Percentiles rank a stretch among this genome's conserved stretches.
phyloP scores from a whole-genome alignment of 2,113 vertebrate species.

The Etheostoma spectabile region DNA sequence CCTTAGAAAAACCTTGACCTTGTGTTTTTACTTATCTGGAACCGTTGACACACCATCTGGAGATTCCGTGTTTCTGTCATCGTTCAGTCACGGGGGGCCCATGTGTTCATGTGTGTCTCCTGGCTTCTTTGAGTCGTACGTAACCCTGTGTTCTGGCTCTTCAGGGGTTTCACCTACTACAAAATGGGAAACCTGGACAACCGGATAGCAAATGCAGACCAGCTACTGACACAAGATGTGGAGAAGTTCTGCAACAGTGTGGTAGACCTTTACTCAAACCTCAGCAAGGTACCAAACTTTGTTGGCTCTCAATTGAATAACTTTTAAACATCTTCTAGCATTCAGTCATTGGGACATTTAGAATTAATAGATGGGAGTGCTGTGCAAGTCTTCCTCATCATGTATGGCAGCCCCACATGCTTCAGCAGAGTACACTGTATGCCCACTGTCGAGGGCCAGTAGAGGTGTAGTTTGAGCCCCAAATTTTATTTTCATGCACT shows the following conservation, averaged over 20 bases:
- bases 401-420: too few relatives aligned
- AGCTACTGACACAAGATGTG: slow-evolving; percentile 97
- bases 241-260: slow-evolving; percentile 99
- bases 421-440: not conserved
- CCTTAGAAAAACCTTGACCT: not conserved
- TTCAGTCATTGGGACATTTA: not conserved
- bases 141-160: not conserved
- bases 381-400: not conserved
- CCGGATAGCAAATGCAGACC: slow-evolving; percentile 97
- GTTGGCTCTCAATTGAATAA: not conserved
- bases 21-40: not conserved
- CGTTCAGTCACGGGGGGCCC: too few relatives aligned
- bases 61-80: not conserved
- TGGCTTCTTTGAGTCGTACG: not conserved
- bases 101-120: not conserved
- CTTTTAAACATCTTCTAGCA: too few relatives aligned
- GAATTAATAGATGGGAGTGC: not conserved
- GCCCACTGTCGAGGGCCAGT: too few relatives aligned
- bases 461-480: not conserved
- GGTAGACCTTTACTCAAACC: slow-evolving; percentile 98
- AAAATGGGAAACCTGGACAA: slow-evolving; percentile 99
- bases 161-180: slow-evolving; percentile 95
- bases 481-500: too few relatives aligned
- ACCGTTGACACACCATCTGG: too few relatives aligned
- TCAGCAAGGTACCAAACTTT: slow-evolving; percentile 90